Evolutionary conservation across 2,113 vertebrate species (phyloP).

Genomic region (Anguilla rostrata): DNA sequence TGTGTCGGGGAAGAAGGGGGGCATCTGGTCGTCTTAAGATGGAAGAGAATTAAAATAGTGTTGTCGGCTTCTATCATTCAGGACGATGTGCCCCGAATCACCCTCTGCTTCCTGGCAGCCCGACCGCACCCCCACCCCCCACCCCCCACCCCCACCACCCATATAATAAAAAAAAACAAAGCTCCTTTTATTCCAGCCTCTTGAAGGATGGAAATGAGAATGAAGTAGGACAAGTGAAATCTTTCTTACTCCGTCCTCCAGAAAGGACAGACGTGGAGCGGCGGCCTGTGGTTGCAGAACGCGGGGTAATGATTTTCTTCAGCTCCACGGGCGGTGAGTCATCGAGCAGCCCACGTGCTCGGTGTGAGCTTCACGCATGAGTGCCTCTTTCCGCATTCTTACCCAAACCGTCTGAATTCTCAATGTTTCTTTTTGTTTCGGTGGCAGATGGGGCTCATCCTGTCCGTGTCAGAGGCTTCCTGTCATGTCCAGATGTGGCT

Average conservation of each 20-base stretch:
- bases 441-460: conserved; percentile 4
- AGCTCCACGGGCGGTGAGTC: conserved; percentile 32
- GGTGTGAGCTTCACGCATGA: not conserved
- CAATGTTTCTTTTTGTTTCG: conserved; percentile 10
- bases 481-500: conserved; percentile 5
- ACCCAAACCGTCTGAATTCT: not conserved
- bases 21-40: not conserved
- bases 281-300: conserved; percentile 24
- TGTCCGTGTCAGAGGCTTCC: conserved; percentile 10
- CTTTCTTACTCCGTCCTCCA: conserved; percentile 27
- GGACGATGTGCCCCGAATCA: not conserved
- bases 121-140: conserved; percentile 23
- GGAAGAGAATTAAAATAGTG: conserved; percentile 20
- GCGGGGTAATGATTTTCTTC: conserved; percentile 30
- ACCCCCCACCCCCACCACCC: not conserved
- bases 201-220: conserved; percentile 26
- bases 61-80: conserved; percentile 28
- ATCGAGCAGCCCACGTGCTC: not conserved
- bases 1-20: not conserved
- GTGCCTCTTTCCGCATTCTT: not conserved
- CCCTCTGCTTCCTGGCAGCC: conserved; percentile 34
- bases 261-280: conserved; percentile 21
- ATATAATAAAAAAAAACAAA: conserved; percentile 37
- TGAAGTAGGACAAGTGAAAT: conserved; percentile 36
- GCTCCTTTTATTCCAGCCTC: conserved; percentile 31